These are phyloP conservation scores for Pogonocherus hispidulus DNA, from an alignment of 2,888 invertebrate genomes.

Conservation along the genomic window DNA sequence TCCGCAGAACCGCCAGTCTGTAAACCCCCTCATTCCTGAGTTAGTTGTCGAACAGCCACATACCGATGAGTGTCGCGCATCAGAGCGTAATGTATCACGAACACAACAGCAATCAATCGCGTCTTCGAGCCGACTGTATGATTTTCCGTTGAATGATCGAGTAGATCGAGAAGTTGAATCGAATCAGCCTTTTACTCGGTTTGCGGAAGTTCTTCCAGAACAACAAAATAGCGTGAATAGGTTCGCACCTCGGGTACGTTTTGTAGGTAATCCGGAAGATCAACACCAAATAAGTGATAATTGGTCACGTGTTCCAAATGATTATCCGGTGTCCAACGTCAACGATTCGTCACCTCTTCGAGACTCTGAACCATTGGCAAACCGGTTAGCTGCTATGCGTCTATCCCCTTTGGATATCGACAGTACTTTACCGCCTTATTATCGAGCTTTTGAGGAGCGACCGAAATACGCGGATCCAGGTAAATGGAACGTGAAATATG, in stretches of 20 bases:
- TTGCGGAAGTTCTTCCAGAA: neutral
- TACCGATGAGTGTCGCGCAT: neutral
- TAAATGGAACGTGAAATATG: conserved; percentile 21
- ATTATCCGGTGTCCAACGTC: no score
- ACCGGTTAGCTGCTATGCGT: neutral
- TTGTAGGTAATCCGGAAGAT: neutral
- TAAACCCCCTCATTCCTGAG: neutral
- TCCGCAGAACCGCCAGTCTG: neutral
- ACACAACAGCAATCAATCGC: neutral
- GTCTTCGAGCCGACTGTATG: neutral
- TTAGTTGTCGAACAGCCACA: neutral
- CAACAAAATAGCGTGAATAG: neutral
- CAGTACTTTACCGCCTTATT: neutral
- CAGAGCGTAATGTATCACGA: neutral
- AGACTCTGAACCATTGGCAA: no score
- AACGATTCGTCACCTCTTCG: no score
- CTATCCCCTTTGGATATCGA: no score
- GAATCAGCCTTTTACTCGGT: no score
- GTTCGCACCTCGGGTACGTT: neutral
- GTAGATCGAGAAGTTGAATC: no score
- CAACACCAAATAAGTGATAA: neutral
- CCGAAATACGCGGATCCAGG: neutral
- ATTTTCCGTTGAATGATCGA: neutral
- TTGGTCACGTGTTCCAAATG: no score
- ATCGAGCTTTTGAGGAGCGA: neutral